phyloP scores from a whole-genome alignment of 2,797 vertebrate genomes.

The Myotis myotis region DNA sequence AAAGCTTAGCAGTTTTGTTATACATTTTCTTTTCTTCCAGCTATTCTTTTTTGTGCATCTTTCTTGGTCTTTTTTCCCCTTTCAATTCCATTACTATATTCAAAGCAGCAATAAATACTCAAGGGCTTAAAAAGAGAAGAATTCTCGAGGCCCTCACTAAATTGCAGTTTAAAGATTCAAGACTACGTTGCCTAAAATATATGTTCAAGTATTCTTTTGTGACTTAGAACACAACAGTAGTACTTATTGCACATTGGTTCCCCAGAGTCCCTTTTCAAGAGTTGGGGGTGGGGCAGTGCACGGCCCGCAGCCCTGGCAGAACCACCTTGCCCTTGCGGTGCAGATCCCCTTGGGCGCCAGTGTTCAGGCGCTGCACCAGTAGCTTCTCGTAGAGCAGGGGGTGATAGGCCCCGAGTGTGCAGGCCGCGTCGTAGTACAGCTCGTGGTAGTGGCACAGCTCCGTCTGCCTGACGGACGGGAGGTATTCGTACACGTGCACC shows the following conservation, averaged over 20 bases:
- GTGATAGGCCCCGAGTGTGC: conserved; percentile 97
- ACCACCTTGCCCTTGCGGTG: conserved; percentile 92
- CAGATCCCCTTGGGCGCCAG: conserved; percentile 89
- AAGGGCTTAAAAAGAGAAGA: conserved; percentile 81
- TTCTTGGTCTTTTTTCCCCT: conserved; percentile 71
- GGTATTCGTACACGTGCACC: conserved; percentile 96
- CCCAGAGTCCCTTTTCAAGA: conserved; percentile 70
- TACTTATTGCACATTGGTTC: conserved; percentile 87
- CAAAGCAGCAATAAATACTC: conserved; percentile 83
- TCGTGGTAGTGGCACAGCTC: conserved; percentile 99
- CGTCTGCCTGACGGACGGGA: conserved; percentile 95
- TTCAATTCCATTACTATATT: conserved; percentile 72
- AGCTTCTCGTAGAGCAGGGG: conserved; percentile 98
- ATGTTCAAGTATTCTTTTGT: conserved; percentile 85
- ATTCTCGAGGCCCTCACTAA: conserved; percentile 78
- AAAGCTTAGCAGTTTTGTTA: conserved; percentile 67
- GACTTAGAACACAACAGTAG: conserved; percentile 83
- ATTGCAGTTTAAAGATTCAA: conserved; percentile 81
- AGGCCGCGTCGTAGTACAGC: conserved; percentile 95
- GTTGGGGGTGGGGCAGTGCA: conserved; percentile 85
- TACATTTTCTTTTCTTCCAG: conserved; percentile 73
- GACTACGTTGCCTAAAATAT: conserved; percentile 78
- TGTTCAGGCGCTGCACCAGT: conserved; percentile 94
- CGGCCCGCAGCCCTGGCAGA: conserved; percentile 91
- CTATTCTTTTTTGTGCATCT: conserved; percentile 69